phyloP scores from a whole-genome alignment of 1,140 invertebrate species.

The Sweltsa coloradensis region DNA sequence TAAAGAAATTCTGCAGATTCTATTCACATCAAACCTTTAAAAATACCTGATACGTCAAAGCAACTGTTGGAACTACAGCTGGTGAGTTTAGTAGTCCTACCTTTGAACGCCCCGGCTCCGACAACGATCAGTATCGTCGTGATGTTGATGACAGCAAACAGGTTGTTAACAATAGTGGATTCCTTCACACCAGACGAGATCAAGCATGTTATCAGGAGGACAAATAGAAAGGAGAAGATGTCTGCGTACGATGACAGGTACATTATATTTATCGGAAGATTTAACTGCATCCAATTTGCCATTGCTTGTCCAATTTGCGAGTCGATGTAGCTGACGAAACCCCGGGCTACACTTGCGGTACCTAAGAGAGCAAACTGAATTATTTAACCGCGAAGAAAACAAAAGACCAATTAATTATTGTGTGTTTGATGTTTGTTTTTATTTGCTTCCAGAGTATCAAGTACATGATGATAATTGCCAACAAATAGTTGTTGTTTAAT shows the following conservation, averaged over 20 bases:
- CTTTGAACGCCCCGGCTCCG: constrained; percentile 67
- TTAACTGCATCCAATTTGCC: constrained; percentile 44
- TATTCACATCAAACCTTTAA: no score
- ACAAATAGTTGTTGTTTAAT: not conserved
- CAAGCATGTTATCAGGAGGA: constrained; percentile 51
- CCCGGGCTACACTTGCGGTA: constrained; percentile 83
- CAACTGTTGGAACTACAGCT: no score
- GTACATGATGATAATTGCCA: no score
- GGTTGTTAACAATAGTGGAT: constrained; percentile 78
- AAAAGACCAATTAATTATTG: no score
- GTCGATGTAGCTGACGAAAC: constrained; percentile 82
- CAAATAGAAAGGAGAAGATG: constrained; percentile 60
- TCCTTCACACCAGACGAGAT: constrained; percentile 77
- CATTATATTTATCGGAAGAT: constrained; percentile 55
- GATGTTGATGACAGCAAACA: constrained; percentile 81
- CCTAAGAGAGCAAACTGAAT: constrained; percentile 42
- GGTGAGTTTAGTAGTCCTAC: no score
- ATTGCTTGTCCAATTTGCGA: constrained; percentile 63
- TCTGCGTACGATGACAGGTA: constrained; percentile 73
- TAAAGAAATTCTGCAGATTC: no score
- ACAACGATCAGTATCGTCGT: constrained; percentile 72
- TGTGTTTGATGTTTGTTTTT: not conserved
- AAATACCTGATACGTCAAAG: no score
- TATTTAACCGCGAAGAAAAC: no score
- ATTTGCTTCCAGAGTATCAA: not conserved